Evolutionary conservation across 2,797 vertebrate genomes (phyloP).

Genomic region (Rousettus madagascariensis): DNA sequence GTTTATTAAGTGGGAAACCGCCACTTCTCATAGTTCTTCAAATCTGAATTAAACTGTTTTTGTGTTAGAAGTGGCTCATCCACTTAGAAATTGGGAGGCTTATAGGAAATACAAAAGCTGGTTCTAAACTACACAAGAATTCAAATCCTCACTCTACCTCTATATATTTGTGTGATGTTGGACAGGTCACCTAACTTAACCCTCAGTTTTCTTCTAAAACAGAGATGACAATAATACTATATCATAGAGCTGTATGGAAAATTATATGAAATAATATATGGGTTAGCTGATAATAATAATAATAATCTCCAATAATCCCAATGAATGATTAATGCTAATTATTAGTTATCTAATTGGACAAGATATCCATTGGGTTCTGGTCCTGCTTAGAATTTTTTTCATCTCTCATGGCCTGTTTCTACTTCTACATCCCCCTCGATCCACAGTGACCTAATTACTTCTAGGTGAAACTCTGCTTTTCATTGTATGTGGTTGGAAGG

Average conservation of each 20-base stretch:
- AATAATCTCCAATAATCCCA: neutral
- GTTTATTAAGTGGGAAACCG: neutral
- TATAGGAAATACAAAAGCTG: neutral
- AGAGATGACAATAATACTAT: neutral
- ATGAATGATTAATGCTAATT: neutral
- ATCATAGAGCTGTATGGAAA: neutral
- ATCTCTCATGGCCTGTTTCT: neutral
- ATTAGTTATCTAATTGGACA: neutral
- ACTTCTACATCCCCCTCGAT: neutral
- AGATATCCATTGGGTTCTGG: neutral
- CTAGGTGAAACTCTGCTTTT: neutral
- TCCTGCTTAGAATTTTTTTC: neutral
- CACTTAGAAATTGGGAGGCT: neutral
- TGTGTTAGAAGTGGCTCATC: neutral
- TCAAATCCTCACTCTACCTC: neutral
- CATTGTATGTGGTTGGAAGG: neutral
- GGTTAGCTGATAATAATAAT: neutral
- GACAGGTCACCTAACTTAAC: neutral
- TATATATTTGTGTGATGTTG: neutral
- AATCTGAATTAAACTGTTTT: neutral
- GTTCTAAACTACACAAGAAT: neutral
- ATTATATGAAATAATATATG: neutral
- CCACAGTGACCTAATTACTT: neutral
- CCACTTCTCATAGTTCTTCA: neutral
- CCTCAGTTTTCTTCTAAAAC: neutral